phyloP scores from a whole-genome alignment of 2,113 vertebrate genomes.

The Oreocharis arfaki region DNA sequence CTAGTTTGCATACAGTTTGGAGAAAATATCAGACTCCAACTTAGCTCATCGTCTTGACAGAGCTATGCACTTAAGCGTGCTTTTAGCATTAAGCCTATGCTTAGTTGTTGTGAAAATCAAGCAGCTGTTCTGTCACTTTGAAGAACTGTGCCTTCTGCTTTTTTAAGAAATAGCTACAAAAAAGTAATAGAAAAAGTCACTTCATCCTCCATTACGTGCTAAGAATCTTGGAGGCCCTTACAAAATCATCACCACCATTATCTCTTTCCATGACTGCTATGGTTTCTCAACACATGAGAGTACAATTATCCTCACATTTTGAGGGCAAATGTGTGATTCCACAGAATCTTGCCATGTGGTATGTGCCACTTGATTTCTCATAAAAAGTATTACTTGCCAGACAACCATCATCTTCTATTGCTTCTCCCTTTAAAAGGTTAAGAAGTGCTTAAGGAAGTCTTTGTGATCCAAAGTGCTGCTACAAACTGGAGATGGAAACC shows the following conservation, averaged over 20 bases:
- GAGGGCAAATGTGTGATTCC: neutral
- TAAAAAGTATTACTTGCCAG: neutral
- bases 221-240: neutral
- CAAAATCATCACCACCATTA: neutral
- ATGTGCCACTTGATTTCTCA: neutral
- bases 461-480: neutral
- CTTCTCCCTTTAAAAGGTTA: neutral
- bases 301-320: neutral
- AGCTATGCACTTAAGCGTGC: neutral
- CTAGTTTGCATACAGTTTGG: neutral
- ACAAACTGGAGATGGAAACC: neutral
- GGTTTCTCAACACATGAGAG: neutral
- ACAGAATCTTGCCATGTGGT: neutral
- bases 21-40: neutral
- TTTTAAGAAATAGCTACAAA: neutral
- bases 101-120: slow-evolving; percentile 17
- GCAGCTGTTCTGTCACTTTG: slow-evolving; percentile 10
- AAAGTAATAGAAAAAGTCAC: neutral
- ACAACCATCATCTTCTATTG: neutral
- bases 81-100: neutral
- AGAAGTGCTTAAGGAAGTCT: neutral
- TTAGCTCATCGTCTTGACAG: neutral
- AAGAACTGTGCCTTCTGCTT: neutral
- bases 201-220: fast-evolving
- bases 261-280: neutral